These are phyloP conservation scores for Pyrgilauda ruficollis DNA, from an alignment of 2,113 vertebrate species.

Conservation along the genomic window DNA sequence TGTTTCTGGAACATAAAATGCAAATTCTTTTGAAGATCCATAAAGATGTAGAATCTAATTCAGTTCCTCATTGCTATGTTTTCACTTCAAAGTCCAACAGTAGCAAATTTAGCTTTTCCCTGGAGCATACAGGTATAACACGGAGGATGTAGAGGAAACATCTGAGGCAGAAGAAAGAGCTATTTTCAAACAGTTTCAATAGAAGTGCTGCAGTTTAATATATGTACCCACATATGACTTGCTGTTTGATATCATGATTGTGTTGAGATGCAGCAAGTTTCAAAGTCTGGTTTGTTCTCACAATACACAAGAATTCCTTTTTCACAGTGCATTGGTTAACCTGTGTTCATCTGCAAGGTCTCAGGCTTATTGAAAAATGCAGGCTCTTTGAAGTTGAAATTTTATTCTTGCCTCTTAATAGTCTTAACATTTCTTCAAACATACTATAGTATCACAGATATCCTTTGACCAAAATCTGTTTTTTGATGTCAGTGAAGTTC, in stretches of 20 bases:
- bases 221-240: neutral
- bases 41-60: neutral
- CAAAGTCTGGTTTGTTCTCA: constrained; percentile 1
- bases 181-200: neutral
- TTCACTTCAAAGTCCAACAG: neutral
- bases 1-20: neutral
- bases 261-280: neutral
- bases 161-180: neutral
- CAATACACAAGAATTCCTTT: neutral
- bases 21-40: neutral
- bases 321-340: neutral
- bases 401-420: neutral
- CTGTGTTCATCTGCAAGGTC: neutral
- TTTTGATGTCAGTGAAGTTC: neutral
- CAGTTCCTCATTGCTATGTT: neutral
- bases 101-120: neutral
- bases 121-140: neutral
- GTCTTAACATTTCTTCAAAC: neutral
- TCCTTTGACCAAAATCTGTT: neutral
- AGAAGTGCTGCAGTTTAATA: neutral
- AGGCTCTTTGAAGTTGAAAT: neutral
- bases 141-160: neutral
- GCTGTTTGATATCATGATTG: neutral
- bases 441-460: neutral
- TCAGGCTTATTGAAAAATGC: neutral